Evolutionary conservation across 2,113 vertebrate genomes (phyloP).

Genomic region (Heterocephalus glaber): DNA sequence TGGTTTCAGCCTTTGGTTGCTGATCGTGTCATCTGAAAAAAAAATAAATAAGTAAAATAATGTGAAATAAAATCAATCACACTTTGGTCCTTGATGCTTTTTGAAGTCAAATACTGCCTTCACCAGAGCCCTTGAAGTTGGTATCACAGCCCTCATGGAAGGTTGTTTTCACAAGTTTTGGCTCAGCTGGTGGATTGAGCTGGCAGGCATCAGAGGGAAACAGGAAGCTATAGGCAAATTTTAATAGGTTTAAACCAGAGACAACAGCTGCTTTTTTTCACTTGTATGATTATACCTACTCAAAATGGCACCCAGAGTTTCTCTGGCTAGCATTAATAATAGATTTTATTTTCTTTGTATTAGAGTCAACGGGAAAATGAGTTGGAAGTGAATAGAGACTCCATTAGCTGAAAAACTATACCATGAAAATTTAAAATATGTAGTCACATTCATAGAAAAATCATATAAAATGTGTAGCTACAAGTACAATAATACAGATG

Average conservation of each 20-base stretch:
- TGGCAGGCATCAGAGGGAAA: conserved; percentile 51
- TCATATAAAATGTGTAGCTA: not conserved
- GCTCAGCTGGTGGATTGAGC: conserved; percentile 61
- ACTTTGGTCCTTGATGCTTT: conserved; percentile 21
- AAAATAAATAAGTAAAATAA: conserved; percentile 62
- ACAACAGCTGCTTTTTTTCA: conserved; percentile 68
- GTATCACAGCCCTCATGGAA: not conserved
- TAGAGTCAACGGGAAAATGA: not conserved
- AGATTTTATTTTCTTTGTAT: conserved; percentile 6
- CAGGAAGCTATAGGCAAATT: conserved; percentile 52
- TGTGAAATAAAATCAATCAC: conserved; percentile 63
- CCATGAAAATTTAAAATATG: not conserved
- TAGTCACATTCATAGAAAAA: not conserved
- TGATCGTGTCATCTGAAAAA: conserved; percentile 52
- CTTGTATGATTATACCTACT: conserved; percentile 64
- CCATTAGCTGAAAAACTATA: not conserved
- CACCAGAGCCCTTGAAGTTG: conserved; percentile 40
- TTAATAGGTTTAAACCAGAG: conserved; percentile 78
- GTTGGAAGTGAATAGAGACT: not conserved
- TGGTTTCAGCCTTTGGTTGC: conserved; percentile 30
- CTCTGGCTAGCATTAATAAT: not conserved
- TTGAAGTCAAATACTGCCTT: conserved; percentile 59
- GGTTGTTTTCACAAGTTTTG: conserved; percentile 59
- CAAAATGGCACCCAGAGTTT: not conserved
- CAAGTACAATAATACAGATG: not conserved